Conservation (phyloP, 2,888 invertebrate species). For the Sialis lutaria region DNA sequence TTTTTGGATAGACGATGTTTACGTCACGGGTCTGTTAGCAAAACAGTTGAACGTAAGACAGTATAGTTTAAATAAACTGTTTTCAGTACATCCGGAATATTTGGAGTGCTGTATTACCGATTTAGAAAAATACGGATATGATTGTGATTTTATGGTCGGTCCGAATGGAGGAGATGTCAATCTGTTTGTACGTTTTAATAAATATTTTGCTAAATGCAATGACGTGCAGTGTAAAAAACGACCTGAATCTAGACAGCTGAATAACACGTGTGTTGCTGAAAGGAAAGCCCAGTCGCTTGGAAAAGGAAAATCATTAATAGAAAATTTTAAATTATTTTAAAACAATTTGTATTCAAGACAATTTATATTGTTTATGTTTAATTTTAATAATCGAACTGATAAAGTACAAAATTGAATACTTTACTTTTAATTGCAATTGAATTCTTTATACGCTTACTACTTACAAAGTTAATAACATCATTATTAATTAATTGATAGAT, state of each 20-base stretch:
- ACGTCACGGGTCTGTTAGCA: conserved; percentile 63
- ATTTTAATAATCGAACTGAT: no score
- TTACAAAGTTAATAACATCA: no score
- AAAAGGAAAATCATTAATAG: neutral
- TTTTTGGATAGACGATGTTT: conserved; percentile 89
- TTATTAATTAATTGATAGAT: no score
- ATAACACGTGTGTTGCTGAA: conserved; percentile 40
- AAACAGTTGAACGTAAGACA: conserved; percentile 36
- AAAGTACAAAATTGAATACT: no score
- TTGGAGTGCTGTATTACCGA: conserved; percentile 57
- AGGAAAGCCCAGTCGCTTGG: conserved; percentile 10
- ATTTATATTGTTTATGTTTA: no score
- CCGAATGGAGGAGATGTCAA: conserved; percentile 63
- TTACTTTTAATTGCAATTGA: no score
- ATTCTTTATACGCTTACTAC: no score
- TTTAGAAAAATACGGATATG: conserved; percentile 32
- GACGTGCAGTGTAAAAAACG: conserved; percentile 34
- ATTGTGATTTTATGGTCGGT: conserved; percentile 52
- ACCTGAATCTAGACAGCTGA: conserved; percentile 27
- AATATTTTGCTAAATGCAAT: conserved; percentile 40
- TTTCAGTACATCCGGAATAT: conserved; percentile 52
- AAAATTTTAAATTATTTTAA: conserved; percentile 6
- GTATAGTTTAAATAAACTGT: conserved; percentile 38
- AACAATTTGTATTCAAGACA: neutral
- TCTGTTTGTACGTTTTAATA: conserved; percentile 45